Evolutionary conservation across 1,140 invertebrate genomes (phyloP).

Genomic region (Macrosteles quadrilineatus): DNA sequence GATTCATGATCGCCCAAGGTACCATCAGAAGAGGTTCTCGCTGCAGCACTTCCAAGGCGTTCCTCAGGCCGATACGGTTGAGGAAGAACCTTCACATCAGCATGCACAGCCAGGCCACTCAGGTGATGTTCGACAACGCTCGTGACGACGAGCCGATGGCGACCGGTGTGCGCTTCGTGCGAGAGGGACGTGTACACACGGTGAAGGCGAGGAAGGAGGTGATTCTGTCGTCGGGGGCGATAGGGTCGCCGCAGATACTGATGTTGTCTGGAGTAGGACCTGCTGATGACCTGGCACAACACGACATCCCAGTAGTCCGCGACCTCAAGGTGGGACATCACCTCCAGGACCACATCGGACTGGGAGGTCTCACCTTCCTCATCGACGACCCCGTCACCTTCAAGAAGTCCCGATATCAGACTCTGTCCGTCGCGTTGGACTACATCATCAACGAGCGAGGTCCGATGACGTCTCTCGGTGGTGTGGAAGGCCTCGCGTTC

Average conservation of each 20-base stretch:
- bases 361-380: conserved; percentile 80
- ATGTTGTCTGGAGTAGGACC: conserved; percentile 90
- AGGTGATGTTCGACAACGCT: conserved; percentile 68
- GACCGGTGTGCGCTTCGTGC: conserved; percentile 73
- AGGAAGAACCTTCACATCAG: conserved; percentile 81
- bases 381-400: conserved; percentile 78
- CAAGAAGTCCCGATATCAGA: conserved; percentile 75
- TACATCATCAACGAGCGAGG: conserved; percentile 77
- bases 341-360: conserved; percentile 81
- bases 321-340: conserved; percentile 80
- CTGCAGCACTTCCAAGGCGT: conserved; percentile 88
- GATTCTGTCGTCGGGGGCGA: conserved; percentile 76
- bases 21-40: conserved; percentile 83
- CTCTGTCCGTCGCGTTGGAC: conserved; percentile 72
- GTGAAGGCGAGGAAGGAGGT: conserved; percentile 74
- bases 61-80: conserved; percentile 75
- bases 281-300: conserved; percentile 69
- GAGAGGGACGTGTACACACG: conserved; percentile 62
- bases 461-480: conserved; percentile 75
- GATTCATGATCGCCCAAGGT: conserved; percentile 82
- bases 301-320: conserved; percentile 72
- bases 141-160: conserved; percentile 51
- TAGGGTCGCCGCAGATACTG: conserved; percentile 80
- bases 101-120: conserved; percentile 73
- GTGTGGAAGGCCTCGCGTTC: conserved; percentile 80